Conservation (phyloP, 2,888 invertebrate genomes). For the Acanthopleura granulata region DNA sequence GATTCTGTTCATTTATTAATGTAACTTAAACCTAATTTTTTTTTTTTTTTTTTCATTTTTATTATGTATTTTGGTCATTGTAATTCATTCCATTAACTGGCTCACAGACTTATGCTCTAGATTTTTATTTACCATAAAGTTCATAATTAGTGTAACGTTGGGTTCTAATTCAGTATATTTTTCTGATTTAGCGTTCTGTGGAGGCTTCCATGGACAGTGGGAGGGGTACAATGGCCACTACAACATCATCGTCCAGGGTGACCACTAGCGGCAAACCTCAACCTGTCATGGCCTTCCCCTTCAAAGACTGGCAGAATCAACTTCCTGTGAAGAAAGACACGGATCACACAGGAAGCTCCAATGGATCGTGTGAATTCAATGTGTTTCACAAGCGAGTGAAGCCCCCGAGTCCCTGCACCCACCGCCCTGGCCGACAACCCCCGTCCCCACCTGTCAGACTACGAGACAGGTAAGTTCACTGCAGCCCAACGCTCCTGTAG, state of each 20-base stretch:
- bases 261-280: conserved; percentile 35
- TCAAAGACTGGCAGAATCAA: conserved; percentile 23
- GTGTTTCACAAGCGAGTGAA: conserved; percentile 11
- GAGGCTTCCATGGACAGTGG: conserved; percentile 68
- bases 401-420: conserved; percentile 20
- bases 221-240: conserved; percentile 59
- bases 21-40: neutral
- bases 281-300: conserved; percentile 46
- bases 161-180: neutral
- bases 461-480: conserved; percentile 48
- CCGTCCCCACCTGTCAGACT: conserved; percentile 61
- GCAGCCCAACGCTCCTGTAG: neutral
- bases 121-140: neutral
- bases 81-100: no score
- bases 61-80: no score
- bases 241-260: conserved; percentile 36
- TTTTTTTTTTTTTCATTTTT: neutral
- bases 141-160: neutral
- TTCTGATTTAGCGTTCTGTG: conserved; percentile 40
- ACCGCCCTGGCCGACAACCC: conserved; percentile 44
- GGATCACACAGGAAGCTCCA: conserved; percentile 33
- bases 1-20: no score
- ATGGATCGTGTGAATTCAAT: conserved; percentile 15
- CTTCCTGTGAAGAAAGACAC: conserved; percentile 27
- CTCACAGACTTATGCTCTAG: neutral